These are phyloP conservation scores for Tetramorium simillimum DNA, from an alignment of 1,140 invertebrate species.

Conservation along the genomic window DNA sequence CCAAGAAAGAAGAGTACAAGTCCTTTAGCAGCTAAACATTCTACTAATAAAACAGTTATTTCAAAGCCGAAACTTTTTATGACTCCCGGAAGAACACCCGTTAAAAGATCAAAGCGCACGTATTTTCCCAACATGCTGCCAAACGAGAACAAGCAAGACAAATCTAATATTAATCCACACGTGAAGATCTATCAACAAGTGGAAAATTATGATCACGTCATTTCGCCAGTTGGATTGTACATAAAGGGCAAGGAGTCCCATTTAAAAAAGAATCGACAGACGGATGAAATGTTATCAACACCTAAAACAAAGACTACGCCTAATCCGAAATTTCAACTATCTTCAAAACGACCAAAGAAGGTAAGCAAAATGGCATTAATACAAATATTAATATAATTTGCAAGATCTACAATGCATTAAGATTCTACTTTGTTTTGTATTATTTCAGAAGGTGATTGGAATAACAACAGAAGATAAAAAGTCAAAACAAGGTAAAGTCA, in stretches of 20 bases:
- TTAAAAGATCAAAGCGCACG: conserved; percentile 45
- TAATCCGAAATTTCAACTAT: conserved; percentile 36
- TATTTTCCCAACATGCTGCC: conserved; percentile 59
- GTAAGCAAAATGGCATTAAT: conserved; percentile 18
- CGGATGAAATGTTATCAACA: conserved; percentile 20
- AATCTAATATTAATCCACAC: conserved; percentile 9
- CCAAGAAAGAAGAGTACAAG: neutral
- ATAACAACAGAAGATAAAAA: neutral
- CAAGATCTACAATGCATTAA: neutral
- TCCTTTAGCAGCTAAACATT: neutral
- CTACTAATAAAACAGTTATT: neutral
- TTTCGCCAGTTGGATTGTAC: conserved; percentile 70
- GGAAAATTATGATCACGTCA: conserved; percentile 60
- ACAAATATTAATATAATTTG: neutral
- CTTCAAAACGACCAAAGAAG: conserved; percentile 38
- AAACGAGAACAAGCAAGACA: neutral
- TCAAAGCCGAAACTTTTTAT: conserved; percentile 54
- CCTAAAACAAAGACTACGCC: conserved; percentile 2
- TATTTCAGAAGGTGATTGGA: neutral
- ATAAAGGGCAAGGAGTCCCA: conserved; percentile 65
- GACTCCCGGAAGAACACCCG: conserved; percentile 65
- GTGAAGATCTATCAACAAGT: conserved; percentile 23
- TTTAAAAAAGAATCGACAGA: conserved; percentile 69
- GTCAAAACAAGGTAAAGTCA: conserved; percentile 48
- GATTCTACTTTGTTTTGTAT: neutral